Evolutionary conservation across 2,113 vertebrate species (phyloP), one percentile per base, ranked within the genome.

Genomic region (Dicaeum eximium): DNA sequence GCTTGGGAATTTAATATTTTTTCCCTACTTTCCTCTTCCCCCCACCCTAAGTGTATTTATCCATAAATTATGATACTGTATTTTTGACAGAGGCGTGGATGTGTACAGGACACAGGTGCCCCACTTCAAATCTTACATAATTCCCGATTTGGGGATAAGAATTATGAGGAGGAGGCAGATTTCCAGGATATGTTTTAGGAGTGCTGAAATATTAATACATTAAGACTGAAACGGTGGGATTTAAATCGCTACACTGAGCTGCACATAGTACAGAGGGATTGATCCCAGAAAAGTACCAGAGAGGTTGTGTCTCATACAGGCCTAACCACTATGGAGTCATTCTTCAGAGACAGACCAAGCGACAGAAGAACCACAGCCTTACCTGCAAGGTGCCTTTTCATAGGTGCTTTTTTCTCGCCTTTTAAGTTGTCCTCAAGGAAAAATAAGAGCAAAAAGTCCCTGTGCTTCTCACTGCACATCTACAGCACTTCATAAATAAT

Each of bases 401-500:
- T 93, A 86, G 2, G 2, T 0, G 47, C 96, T 95, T 97, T 97
- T 58, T 94, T 97, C 88, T 96, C 82, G 92, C 75, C 94, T 96
- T 96, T 95, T 70, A 96, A 95, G 92, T 93, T 95, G 90, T 96
- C 92, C 93, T 96, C 92, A 96, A 96, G 94, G 93, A 95, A 96
- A 94, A 95, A 93, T 94, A 96, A 93, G 93, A 96, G 96, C 93
- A 92, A 92, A 96, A 95, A 96, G 92, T 96, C 96, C 75, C 93
- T 8, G 44, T 83, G 92, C 94, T 96, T 88, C 95, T 94, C 93
- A 96, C 64, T 94, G 93, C 85, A 95, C 94, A 93, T 94, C 95
- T 92, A 77, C 94, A 77, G 94, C 92, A 97, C 93, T 97, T 93
- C 92, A 96, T 97, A 97, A 96, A 96, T 96, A 97, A 96, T 95